A percentile compares a stretch with the other conserved stretches of the same genome.
Conservation (phyloP, 1,140 invertebrate species). For the Dinoponera quadriceps region DNA sequence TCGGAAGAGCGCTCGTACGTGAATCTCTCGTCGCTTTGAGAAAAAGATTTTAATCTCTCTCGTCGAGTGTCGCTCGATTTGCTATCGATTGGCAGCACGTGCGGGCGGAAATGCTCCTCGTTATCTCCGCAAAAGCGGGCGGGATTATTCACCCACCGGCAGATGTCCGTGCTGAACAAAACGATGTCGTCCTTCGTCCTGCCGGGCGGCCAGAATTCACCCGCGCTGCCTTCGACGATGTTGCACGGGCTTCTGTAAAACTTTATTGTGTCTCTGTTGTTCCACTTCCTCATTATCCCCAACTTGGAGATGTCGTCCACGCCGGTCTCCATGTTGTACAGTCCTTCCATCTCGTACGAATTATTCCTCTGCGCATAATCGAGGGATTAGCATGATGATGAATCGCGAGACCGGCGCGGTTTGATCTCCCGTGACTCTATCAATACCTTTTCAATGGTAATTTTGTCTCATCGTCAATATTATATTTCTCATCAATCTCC, state of each 20-base stretch:
- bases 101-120: not conserved
- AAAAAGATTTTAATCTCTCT: not conserved
- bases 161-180: conserved; percentile 90
- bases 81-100: not conserved
- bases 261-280: conserved; percentile 87
- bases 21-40: too few species aligned
- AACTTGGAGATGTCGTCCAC: conserved; percentile 86
- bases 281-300: conserved; percentile 90
- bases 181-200: conserved; percentile 86
- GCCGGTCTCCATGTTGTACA: conserved; percentile 91
- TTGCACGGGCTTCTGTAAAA: conserved; percentile 88
- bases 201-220: conserved; percentile 91
- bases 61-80: not conserved
- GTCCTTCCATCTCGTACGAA: conserved; percentile 89
- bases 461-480: too few species aligned
- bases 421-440: too few species aligned
- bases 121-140: not conserved
- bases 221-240: conserved; percentile 89
- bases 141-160: conserved; percentile 83
- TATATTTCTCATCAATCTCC: too few species aligned
- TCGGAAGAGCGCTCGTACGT: too few species aligned
- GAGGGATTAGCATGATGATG: too few species aligned
- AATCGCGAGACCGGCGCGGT: too few species aligned
- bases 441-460: too few species aligned
- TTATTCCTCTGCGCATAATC: conserved; percentile 89